Evolutionary conservation across 2,797 vertebrate species (phyloP).

Genomic region (Melanotaenia maccullochi): DNA sequence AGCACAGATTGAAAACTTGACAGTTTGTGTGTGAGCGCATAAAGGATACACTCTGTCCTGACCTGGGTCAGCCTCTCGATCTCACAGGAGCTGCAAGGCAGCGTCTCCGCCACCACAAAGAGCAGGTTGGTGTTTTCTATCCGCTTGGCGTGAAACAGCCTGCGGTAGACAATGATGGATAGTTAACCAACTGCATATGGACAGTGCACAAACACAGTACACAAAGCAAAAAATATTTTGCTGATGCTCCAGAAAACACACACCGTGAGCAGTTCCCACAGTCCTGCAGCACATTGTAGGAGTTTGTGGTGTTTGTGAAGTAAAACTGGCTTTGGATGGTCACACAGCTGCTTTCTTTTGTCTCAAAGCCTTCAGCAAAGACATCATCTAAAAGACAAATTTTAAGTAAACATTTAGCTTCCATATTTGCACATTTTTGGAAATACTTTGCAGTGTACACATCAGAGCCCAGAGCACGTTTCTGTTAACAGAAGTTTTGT

Average conservation of each 20-base stretch:
- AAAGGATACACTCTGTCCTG: conserved; percentile 95
- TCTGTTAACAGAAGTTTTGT: not conserved
- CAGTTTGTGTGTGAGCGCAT: not conserved
- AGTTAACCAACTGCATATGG: conserved; percentile 2
- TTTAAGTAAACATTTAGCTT: not conserved
- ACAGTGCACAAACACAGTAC: not conserved
- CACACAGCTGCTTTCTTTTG: conserved; percentile 91
- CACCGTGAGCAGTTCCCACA: conserved; percentile 98
- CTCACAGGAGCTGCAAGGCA: conserved; percentile 97
- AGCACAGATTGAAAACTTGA: conserved; percentile 10
- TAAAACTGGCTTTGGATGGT: conserved; percentile 98
- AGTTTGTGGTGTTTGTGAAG: conserved; percentile 93
- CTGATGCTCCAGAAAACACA: conserved; percentile 50
- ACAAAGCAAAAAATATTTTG: conserved; percentile 13
- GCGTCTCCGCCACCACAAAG: conserved; percentile 96
- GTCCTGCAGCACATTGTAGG: conserved; percentile 95
- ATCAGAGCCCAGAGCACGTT: not conserved
- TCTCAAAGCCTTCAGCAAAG: conserved; percentile 87
- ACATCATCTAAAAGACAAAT: conserved; percentile 81
- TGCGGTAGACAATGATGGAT: conserved; percentile 62
- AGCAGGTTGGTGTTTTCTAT: conserved; percentile 95
- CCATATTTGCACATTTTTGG: not conserved
- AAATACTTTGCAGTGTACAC: not conserved
- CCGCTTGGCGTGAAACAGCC: conserved; percentile 93
- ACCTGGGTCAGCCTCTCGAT: conserved; percentile 91